Evolutionary conservation across 2,113 vertebrate species (phyloP).

Genomic region (Glaucidium brasilianum): DNA sequence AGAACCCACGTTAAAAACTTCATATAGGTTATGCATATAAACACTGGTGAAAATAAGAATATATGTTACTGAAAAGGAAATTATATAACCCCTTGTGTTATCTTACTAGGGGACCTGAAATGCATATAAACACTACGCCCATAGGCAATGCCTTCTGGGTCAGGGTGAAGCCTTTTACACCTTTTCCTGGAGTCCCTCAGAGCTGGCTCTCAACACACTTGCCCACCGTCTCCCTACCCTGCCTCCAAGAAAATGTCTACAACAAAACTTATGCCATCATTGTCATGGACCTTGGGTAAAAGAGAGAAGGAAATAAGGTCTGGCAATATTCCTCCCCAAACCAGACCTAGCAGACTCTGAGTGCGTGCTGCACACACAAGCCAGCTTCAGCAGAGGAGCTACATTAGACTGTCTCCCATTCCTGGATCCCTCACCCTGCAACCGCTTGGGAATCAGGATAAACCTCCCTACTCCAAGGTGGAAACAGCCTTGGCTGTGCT

Average conservation of each 20-base stretch:
- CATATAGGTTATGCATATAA: not conserved
- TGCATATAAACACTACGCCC: fast-evolving
- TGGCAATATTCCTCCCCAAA: not conserved
- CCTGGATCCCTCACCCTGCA: not conserved
- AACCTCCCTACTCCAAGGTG: not conserved
- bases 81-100: not conserved
- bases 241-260: not conserved
- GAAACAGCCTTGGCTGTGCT: not conserved
- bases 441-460: not conserved
- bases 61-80: not conserved
- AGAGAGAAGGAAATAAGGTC: not conserved
- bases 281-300: not conserved
- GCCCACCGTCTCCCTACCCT: too few species aligned
- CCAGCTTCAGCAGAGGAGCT: not conserved
- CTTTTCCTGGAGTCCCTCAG: not conserved
- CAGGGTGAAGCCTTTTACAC: not conserved
- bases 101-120: not conserved
- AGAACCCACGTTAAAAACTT: not conserved
- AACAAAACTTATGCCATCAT: not conserved
- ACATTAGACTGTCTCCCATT: not conserved
- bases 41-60: not conserved
- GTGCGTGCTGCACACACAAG: not conserved
- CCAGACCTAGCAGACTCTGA: not conserved
- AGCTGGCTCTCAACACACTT: not conserved
- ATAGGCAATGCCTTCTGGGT: not conserved